phyloP scores from a whole-genome alignment of 2,888 invertebrate species.

The Hemicrepidius hirtus region DNA sequence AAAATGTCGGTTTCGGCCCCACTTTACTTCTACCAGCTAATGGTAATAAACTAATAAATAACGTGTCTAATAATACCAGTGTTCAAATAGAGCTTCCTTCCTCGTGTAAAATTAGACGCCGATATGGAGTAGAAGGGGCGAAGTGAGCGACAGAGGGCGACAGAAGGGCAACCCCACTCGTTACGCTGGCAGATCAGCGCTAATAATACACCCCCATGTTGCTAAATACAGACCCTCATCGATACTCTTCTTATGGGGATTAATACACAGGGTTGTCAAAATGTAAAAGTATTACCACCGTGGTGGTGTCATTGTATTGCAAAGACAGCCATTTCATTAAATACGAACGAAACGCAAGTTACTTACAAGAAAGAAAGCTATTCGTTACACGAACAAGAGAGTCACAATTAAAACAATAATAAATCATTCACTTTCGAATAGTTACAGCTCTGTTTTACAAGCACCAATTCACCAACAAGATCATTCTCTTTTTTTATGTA shows the following conservation, averaged over 20 bases:
- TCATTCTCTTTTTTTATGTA: too few species aligned
- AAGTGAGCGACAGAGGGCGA: constrained; percentile 59
- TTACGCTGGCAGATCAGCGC: constrained; percentile 60
- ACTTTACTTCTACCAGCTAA: constrained; percentile 61
- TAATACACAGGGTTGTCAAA: constrained; percentile 31
- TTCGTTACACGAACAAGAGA: too few species aligned
- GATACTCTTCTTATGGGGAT: constrained; percentile 42
- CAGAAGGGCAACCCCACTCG: constrained; percentile 56
- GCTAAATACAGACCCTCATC: constrained; percentile 59
- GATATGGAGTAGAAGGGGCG: constrained; percentile 58
- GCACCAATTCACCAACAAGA: too few species aligned
- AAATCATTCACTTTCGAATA: too few species aligned
- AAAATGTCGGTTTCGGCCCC: constrained; percentile 60
- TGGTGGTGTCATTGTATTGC: not conserved
- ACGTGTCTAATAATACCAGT: constrained; percentile 67
- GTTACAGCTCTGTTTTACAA: too few species aligned
- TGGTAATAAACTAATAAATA: constrained; percentile 69
- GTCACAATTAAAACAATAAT: too few species aligned
- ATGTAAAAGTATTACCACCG: constrained; percentile 21
- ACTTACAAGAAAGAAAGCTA: too few species aligned
- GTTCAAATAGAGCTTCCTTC: constrained; percentile 65
- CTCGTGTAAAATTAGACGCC: constrained; percentile 66
- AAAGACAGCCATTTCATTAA: too few species aligned
- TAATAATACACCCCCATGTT: constrained; percentile 62
- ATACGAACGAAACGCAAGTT: too few species aligned